A percentile compares a stretch with the other conserved stretches of the same genome.
Evolutionary conservation across 2,888 invertebrate species (phyloP).

Genomic region (Eucera pruinosa): DNA sequence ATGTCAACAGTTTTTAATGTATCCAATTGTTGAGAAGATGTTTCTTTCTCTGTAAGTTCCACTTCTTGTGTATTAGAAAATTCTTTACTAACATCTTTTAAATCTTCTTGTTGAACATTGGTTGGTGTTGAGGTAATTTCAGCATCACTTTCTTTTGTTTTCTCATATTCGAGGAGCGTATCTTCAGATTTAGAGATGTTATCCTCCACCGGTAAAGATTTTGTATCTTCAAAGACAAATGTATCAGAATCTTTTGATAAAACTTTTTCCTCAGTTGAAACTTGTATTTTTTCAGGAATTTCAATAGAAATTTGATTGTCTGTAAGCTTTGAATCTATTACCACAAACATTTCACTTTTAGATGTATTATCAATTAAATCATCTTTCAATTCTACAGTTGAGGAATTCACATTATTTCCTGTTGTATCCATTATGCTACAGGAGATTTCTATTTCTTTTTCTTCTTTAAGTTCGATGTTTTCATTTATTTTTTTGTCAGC

Average conservation of each 20-base stretch:
- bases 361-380: constrained; percentile 10
- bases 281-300: constrained; percentile 23
- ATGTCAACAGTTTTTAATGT: constrained; percentile 61
- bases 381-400: constrained; percentile 39
- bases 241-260: constrained; percentile 16
- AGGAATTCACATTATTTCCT: constrained; percentile 44
- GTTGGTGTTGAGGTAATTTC: constrained; percentile 14
- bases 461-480: constrained; percentile 51
- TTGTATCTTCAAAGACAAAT: constrained; percentile 12
- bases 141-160: constrained; percentile 39
- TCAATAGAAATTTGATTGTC: constrained; percentile 31
- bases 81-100: constrained; percentile 30
- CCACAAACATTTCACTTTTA: constrained; percentile 30
- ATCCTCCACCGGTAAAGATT: constrained; percentile 15
- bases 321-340: constrained; percentile 35
- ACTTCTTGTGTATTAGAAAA: constrained; percentile 1
- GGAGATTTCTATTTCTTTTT: constrained; percentile 71
- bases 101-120: constrained; percentile 11
- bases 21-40: constrained; percentile 28
- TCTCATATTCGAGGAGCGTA: constrained; percentile 16
- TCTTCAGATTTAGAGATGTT: constrained; percentile 10
- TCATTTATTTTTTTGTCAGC: constrained; percentile 48
- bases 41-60: constrained; percentile 38
- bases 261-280: constrained; percentile 17
- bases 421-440: constrained; percentile 49